Base-by-base conservation (phyloP, 2,113 vertebrate genomes). In the Coregonus clupeaformis region DNA sequence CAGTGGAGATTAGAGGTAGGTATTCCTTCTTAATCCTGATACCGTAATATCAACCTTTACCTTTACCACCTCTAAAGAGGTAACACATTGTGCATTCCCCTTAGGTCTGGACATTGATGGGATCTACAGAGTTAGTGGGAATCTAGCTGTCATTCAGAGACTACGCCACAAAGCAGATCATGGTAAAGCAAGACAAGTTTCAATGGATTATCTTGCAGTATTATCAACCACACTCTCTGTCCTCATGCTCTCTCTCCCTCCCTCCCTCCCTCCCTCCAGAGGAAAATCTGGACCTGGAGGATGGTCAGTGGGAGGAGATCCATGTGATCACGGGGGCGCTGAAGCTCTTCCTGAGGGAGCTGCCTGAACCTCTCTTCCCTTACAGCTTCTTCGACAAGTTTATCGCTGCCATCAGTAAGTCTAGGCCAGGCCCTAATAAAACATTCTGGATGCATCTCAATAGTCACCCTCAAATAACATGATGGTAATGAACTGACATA, bases 121-220 rank as follows among this genome's bases (percentile, higher is more conserved):
- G 27, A 92, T 98, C 67, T 99, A 99, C 90, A 92, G 97, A 76
- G 94, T 98, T 76, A 98, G 94, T 0, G 97, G 97, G 7, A 98
- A 98, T 89, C 85, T 98, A 86, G 96, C 97, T 22, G 95, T 96
- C 74, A 96, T 98, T 85, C 97, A 98, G 92, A 98, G 91, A 45
- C 92, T 99, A 57, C 94, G 97, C 77, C 92, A 96, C 83, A 96
- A 94, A 80, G 96, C 95, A 49, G 96, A 99, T 79, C 97, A 96
- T 0, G 96, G 97, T 99, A 90, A 81, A 89, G 6, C 1, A 11
- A 59, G 27, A 27, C 27, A 27, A 52, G 49, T 52, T 18, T 52
- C 49, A 52, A 16, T 18, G 16, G 1, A 29, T 16, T 27, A 63
- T 63, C 60, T 63, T 63, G 60, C 60, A 27, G 25, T 25, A 25